Base-by-base conservation (phyloP, 2,113 vertebrate species). In the Orycteropus afer region DNA sequence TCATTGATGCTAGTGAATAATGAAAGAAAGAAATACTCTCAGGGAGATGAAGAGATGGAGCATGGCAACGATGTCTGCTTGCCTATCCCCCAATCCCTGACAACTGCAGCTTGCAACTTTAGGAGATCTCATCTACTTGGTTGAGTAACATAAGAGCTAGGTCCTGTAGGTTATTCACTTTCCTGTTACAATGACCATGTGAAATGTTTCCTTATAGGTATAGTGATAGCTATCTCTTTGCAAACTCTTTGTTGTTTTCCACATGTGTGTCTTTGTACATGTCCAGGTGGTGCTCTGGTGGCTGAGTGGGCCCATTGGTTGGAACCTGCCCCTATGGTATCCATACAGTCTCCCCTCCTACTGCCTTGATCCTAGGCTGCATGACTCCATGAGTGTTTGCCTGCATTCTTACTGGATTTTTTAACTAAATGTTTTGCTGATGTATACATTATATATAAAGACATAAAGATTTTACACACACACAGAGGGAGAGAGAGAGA, bases 401-500 rank as follows among this genome's bases (percentile, higher is more conserved):
- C 86, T 93, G 71, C 84, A 92, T 97, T 96, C 81, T 96, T 5
- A 40, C 97, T 97, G 94, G 77, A 65, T 94, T 97, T 96, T 95
- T 91, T 57, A 94, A 91, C 92, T 95, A 93, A 94, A 96, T 92
- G 65, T 95, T 96, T 95, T 96, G 92, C 95, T 13, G 7, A 87
- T 97, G 87, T 97, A 96, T 94, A 97, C 84, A 96, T 92, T 96
- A 96, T 95, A 17, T 92, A 97, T 14, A 96, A 78, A 96, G 67
- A 97, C 86, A 95, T 97, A 96, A 95, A 97, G 57, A 86, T 88
- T 51, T 94, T n/a, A n/a, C n/a, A n/a, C n/a, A n/a, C n/a, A n/a
- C n/a, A n/a, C n/a, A n/a, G n/a, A n/a, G n/a, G n/a, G n/a, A n/a
- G n/a, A n/a, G n/a, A n/a, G n/a, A n/a, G n/a, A n/a, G n/a, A n/a